These are phyloP conservation scores for Torymus tubicola DNA, from an alignment of 2,888 invertebrate species.

Conservation along the genomic window DNA sequence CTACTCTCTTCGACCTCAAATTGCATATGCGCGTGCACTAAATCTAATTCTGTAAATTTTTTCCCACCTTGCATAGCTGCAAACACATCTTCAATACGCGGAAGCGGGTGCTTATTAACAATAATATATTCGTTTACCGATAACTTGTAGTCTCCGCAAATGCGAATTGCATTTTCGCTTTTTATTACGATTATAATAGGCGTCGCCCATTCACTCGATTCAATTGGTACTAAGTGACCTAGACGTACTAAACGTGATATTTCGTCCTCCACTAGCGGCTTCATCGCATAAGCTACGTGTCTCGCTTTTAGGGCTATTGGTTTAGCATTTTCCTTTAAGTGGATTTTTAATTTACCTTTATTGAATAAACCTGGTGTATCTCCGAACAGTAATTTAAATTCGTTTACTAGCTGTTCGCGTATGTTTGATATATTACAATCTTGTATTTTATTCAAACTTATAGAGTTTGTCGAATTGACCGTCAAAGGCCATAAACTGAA, in stretches of 20 bases:
- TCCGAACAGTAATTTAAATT: constrained; percentile 40
- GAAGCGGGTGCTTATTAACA: constrained; percentile 35
- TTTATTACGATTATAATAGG: too few species aligned
- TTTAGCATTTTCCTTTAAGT: too few species aligned
- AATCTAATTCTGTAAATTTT: constrained; percentile 42
- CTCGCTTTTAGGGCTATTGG: too few species aligned
- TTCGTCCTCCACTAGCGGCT: constrained; percentile 29
- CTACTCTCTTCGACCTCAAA: constrained; percentile 43
- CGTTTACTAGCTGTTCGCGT: constrained; percentile 6
- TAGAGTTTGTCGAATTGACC: too few species aligned
- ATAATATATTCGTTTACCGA: constrained; percentile 17
- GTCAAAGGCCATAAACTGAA: constrained; percentile 43
- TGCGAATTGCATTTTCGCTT: too few species aligned
- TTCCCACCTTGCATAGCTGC: constrained; percentile 33
- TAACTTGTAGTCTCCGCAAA: constrained; percentile 9
- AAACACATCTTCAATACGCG: constrained; percentile 40
- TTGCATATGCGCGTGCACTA: constrained; percentile 53
- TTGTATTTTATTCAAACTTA: neutral
- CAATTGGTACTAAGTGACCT: constrained; percentile 22
- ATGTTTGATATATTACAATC: neutral
- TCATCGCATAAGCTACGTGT: constrained; percentile 40
- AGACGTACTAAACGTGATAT: constrained; percentile 20
- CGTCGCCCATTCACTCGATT: constrained; percentile 28
- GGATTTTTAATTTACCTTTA: too few species aligned
- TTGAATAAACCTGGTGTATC: too few species aligned